These are phyloP conservation scores for Girardinus metallicus DNA, from an alignment of 2,797 vertebrate genomes.

Conservation along the genomic window DNA sequence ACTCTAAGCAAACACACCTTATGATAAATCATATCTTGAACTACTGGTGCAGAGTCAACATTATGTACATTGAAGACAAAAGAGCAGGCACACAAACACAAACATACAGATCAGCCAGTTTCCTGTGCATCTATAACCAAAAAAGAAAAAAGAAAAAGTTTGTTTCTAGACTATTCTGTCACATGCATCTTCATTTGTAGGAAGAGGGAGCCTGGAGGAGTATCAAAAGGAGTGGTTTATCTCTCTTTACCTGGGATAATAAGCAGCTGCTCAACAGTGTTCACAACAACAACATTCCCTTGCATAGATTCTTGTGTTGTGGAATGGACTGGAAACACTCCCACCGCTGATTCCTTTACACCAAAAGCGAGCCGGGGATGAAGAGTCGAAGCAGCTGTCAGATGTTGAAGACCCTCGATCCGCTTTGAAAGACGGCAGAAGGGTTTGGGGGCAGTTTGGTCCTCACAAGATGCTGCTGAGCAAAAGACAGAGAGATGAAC, in stretches of 20 bases:
- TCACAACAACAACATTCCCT: conserved; percentile 60
- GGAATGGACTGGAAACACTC: conserved; percentile 63
- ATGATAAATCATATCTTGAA: conserved; percentile 30
- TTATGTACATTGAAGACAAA: conserved; percentile 42
- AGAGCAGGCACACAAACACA: conserved; percentile 36
- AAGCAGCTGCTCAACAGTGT: conserved; percentile 38
- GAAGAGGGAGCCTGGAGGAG: conserved; percentile 31
- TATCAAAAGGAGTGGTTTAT: conserved; percentile 16
- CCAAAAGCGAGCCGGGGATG: conserved; percentile 25
- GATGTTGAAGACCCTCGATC: conserved; percentile 88
- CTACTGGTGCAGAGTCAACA: conserved; percentile 35
- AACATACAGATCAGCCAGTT: conserved; percentile 54
- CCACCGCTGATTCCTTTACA: conserved; percentile 36
- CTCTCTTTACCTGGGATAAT: conserved; percentile 28
- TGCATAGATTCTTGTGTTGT: conserved; percentile 82
- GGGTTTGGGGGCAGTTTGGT: conserved; percentile 90
- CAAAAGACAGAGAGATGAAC: neutral
- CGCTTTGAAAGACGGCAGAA: conserved; percentile 92
- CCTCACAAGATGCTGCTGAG: conserved; percentile 87
- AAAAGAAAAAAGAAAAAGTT: conserved; percentile 26
- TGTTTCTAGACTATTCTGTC: conserved; percentile 51
- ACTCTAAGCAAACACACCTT: conserved; percentile 41
- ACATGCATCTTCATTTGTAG: conserved; percentile 76
- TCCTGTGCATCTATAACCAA: conserved; percentile 51
- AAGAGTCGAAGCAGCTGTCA: conserved; percentile 69